A percentile compares a stretch with the other conserved stretches of the same genome.
phyloP scores from a whole-genome alignment of 2,888 invertebrate species.

The Drosophila niveifrons region DNA sequence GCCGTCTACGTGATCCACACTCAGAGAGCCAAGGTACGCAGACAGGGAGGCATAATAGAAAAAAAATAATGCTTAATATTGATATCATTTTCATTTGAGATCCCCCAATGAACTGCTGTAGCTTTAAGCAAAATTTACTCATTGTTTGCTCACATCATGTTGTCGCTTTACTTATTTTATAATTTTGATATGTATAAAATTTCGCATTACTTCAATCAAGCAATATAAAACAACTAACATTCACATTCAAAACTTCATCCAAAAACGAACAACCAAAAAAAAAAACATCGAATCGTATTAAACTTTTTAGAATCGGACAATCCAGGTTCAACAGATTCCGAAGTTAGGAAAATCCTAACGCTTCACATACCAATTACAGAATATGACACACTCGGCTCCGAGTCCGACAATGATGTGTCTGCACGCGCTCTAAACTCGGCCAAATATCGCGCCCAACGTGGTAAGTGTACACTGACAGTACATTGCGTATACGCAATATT shows the following conservation, averaged over 20 bases:
- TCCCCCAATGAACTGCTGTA: slow-evolving; percentile 41
- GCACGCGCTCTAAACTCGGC: slow-evolving; percentile 87
- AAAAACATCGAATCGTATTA: slow-evolving; percentile 85
- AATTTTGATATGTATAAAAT: slow-evolving; percentile 13
- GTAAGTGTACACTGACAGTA: slow-evolving; percentile 67
- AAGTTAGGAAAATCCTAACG: slow-evolving; percentile 96
- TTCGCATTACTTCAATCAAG: slow-evolving; percentile 33
- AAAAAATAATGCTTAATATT: slow-evolving; percentile 58
- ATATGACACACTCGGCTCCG: slow-evolving; percentile 93
- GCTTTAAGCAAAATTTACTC: slow-evolving; percentile 75
- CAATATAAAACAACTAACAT: slow-evolving; percentile 63
- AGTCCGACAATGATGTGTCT: slow-evolving; percentile 92
- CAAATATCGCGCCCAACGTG: slow-evolving; percentile 85
- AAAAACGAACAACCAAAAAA: slow-evolving; percentile 51
- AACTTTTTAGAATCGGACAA: slow-evolving; percentile 93
- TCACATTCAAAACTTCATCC: slow-evolving; percentile 55
- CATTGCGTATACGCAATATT: slow-evolving; percentile 4
- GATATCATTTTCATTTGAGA: slow-evolving; percentile 13
- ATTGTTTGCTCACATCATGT: slow-evolving; percentile 48
- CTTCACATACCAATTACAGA: slow-evolving; percentile 97
- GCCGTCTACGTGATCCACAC: slow-evolving; percentile 91
- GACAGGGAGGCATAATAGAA: background rate
- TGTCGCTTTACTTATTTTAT: slow-evolving; percentile 29
- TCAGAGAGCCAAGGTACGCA: slow-evolving; percentile 92
- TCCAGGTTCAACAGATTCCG: slow-evolving; percentile 97